Percentiles rank a stretch among this genome's conserved stretches.
These are phyloP conservation scores for Branchinecta sandiegonensis DNA, from an alignment of 2,888 invertebrate genomes.

Conservation along the genomic window DNA sequence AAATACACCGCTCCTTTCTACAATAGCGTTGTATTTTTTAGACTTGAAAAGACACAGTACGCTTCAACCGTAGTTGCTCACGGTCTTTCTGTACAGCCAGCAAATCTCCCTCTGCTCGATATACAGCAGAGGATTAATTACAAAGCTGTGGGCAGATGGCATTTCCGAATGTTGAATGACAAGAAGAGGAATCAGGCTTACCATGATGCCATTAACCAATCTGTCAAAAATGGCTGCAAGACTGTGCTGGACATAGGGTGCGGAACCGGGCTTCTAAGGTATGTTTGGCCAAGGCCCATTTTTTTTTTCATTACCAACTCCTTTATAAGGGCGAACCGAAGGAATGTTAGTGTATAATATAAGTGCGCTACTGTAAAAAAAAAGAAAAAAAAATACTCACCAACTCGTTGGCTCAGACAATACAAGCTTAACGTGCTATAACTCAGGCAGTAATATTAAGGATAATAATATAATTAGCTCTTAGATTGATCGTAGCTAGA, in stretches of 20 bases:
- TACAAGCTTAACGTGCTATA: too few species aligned
- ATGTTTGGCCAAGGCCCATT: conserved; percentile 18
- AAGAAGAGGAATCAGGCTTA: conserved; percentile 50
- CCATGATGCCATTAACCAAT: conserved; percentile 45
- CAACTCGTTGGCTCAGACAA: too few species aligned
- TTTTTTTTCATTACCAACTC: too few species aligned
- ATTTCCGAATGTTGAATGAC: conserved; percentile 69
- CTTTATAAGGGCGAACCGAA: too few species aligned
- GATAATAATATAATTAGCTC: too few species aligned
- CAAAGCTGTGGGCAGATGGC: conserved; percentile 58
- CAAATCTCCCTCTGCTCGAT: background rate
- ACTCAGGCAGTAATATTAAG: too few species aligned
- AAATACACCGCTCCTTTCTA: too few species aligned
- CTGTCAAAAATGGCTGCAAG: conserved; percentile 39
- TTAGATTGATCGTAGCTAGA: too few species aligned
- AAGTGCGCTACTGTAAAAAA: too few species aligned
- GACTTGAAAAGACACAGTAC: background rate
- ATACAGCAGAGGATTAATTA: conserved; percentile 46
- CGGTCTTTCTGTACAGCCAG: background rate
- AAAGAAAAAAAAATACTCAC: too few species aligned
- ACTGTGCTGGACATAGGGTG: conserved; percentile 58
- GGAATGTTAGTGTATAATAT: too few species aligned
- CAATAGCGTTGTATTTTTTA: background rate
- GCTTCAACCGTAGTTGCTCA: background rate
- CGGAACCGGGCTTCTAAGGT: conserved; percentile 56